Percentiles rank a stretch among this genome's conserved stretches.
Conservation (phyloP, 2,888 invertebrate species). For the Petrophora chlorosata region DNA sequence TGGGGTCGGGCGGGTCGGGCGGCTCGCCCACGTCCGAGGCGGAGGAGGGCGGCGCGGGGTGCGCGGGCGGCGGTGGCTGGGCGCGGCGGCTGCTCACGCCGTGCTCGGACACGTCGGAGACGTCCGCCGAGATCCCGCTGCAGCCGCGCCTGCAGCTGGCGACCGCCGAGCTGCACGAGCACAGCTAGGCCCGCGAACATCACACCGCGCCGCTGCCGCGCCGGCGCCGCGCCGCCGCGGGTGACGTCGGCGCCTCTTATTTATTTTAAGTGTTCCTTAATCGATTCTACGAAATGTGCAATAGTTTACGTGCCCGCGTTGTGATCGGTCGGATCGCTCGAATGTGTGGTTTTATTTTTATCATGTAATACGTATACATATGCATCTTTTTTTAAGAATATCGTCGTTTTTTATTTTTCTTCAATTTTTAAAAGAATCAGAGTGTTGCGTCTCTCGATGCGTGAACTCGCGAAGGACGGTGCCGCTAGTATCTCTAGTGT, state of each 20-base stretch:
- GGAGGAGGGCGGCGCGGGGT: slow-evolving; percentile 46
- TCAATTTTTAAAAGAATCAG: slow-evolving; percentile 10
- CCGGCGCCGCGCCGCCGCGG: neutral
- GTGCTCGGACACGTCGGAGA: slow-evolving; percentile 67
- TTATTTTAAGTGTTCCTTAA: slow-evolving; percentile 25
- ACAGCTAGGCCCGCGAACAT: slow-evolving; percentile 47
- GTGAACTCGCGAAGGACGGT: slow-evolving; percentile 31
- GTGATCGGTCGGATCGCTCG: slow-evolving; percentile 18
- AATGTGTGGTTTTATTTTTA: slow-evolving; percentile 26
- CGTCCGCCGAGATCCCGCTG: slow-evolving; percentile 70
- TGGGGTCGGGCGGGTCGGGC: slow-evolving; percentile 18
- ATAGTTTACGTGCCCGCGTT: slow-evolving; percentile 52
- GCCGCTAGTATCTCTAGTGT: slow-evolving; percentile 39
- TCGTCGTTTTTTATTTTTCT: slow-evolving; percentile 15
- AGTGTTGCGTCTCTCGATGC: neutral
- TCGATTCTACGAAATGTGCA: slow-evolving; percentile 48
- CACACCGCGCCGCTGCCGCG: neutral
- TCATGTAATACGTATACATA: slow-evolving; percentile 8
- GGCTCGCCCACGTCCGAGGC: slow-evolving; percentile 48
- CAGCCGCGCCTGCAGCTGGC: slow-evolving; percentile 71
- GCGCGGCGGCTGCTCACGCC: slow-evolving; percentile 65
- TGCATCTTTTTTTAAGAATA: slow-evolving; percentile 2
- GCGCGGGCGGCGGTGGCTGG: slow-evolving; percentile 46
- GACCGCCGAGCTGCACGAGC: slow-evolving; percentile 58
- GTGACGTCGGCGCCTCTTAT: slow-evolving; percentile 16